Conservation (phyloP, 2,888 invertebrate species). For the Torymus auratus region DNA sequence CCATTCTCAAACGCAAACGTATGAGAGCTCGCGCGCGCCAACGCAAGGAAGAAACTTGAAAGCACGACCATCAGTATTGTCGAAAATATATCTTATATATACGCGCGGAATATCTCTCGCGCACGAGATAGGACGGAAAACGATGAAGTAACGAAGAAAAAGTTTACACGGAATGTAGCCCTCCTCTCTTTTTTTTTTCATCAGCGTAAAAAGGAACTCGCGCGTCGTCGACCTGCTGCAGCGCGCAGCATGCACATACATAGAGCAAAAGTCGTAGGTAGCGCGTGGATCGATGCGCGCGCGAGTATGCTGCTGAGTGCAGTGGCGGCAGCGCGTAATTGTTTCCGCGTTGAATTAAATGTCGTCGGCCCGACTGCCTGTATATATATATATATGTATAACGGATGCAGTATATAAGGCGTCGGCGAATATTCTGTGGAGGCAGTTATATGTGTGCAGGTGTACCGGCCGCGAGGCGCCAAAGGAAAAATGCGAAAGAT, state of each 20-base stretch:
- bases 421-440: too few relatives aligned
- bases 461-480: too few relatives aligned
- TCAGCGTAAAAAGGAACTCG: slow-evolving; percentile 32
- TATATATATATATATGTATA: too few relatives aligned
- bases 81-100: slow-evolving; percentile 29
- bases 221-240: not conserved
- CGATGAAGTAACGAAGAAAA: not conserved
- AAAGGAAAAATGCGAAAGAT: not conserved
- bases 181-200: slow-evolving; percentile 27
- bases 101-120: not conserved
- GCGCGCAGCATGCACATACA: too few relatives aligned
- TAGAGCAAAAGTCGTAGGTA: too few relatives aligned
- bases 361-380: not conserved
- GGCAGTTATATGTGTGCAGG: too few relatives aligned
- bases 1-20: slow-evolving; percentile 4
- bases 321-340: slow-evolving; percentile 36
- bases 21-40: not conserved
- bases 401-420: too few relatives aligned
- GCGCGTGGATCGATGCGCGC: too few relatives aligned
- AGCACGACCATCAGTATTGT: slow-evolving; percentile 25
- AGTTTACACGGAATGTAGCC: slow-evolving; percentile 11
- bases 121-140: not conserved
- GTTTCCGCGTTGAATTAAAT: slow-evolving; percentile 52
- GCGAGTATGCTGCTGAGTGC: too few relatives aligned
- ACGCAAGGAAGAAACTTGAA: not conserved